Base-by-base conservation (phyloP, 1,140 invertebrate species). In the Diachasma alloeum region DNA sequence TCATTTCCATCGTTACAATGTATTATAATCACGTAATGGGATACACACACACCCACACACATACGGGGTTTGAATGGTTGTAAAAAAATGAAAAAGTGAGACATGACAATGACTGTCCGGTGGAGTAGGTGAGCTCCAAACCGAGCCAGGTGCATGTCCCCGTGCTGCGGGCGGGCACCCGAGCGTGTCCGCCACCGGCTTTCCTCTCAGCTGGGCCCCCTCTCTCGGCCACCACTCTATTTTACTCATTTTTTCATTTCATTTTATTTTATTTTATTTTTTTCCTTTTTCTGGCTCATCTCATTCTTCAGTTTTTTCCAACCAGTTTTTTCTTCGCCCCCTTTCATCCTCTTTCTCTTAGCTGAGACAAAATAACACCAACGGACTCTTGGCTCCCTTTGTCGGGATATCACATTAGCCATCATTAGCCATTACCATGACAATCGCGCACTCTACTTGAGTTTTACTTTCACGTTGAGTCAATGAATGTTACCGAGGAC, bases 381-480 rank as follows among this genome's bases (percentile, higher is more conserved):
- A 63, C 24, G 24, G 24, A 24, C 59, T 26, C 15, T 24, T 3
- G 59, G 24, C 24, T 26, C 59, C 59, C 59, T 63, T 63, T 63
- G 59, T 63, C 59, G 59, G 59, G 11, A 63, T 63, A 63, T 63
- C n/a, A n/a, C n/a, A n/a, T n/a, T n/a, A n/a, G n/a, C n/a, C n/a
- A n/a, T n/a, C 59, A 63, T 63, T 63, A 63, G 59, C 59, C 59
- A 63, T 63, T 63, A 63, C 59, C 59, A 63, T 63, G 59, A 63
- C 59, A 63, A 63, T 63, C 59, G 59, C 13, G 24, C 24, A 63
- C 19, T 8, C 53, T 3, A 19, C 19, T n/a, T 24, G 59, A 19
- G 59, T 31, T 42, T 63, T 63, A 63, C 59, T 63, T 63, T 63
- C 59, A 26, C 59, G 13, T 31, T 26, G 59, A 31, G 22, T 63